Evolutionary conservation across 2,113 vertebrate genomes (phyloP).

Genomic region (Procavia capensis): DNA sequence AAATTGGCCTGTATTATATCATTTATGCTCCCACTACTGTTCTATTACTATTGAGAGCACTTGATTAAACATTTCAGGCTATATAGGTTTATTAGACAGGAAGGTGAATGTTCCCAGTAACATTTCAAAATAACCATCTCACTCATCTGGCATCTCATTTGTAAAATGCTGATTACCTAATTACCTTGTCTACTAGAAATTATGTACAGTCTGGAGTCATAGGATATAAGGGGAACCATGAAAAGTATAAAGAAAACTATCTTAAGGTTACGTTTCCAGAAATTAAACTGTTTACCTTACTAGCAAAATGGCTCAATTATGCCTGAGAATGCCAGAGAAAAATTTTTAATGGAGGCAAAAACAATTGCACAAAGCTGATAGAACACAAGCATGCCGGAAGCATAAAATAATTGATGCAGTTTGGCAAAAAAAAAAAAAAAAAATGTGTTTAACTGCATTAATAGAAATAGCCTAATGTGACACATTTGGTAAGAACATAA

Average conservation of each 20-base stretch:
- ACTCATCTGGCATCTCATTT: not conserved
- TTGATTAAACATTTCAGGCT: not conserved
- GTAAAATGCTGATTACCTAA: not conserved
- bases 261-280: slow-evolving; percentile 14
- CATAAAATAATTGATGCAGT: not conserved
- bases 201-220: not conserved
- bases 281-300: not conserved
- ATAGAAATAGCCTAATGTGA: not conserved
- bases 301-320: not conserved
- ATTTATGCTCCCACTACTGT: not conserved
- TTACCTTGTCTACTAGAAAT: not conserved
- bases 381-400: not conserved
- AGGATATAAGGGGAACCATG: not conserved
- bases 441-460: not conserved
- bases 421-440: too few species aligned
- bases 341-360: slow-evolving; percentile 6
- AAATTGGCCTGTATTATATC: not conserved
- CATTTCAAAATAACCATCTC: slow-evolving; percentile 9
- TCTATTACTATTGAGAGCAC: not conserved
- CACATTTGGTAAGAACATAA: not conserved
- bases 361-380: not conserved
- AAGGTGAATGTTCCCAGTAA: not conserved
- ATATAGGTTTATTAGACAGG: not conserved
- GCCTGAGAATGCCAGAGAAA: not conserved
- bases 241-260: not conserved